A percentile compares a stretch with the other conserved stretches of the same genome.
These are phyloP conservation scores for Trematomus loennbergii DNA, from an alignment of 2,113 vertebrate species.

Conservation along the genomic window DNA sequence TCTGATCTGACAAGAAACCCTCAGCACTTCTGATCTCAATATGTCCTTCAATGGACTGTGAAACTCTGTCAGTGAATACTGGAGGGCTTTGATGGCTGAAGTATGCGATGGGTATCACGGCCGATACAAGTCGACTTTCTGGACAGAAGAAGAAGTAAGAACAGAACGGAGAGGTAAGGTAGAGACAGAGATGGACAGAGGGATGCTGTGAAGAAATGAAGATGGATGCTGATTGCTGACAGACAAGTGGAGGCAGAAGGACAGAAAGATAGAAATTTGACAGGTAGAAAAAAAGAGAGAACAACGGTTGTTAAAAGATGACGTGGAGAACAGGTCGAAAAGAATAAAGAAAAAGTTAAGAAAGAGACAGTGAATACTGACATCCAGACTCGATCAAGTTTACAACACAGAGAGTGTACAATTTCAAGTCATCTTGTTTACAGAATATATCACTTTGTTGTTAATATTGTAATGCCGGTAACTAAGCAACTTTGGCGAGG, in stretches of 20 bases:
- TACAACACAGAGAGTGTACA: not conserved
- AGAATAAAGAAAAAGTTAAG: not conserved
- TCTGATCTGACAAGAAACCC: constrained; percentile 32
- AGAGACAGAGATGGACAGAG: constrained; percentile 48
- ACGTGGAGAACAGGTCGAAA: constrained; percentile 11
- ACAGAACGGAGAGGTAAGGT: constrained; percentile 23
- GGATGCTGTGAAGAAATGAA: constrained; percentile 49
- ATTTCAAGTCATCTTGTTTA: not conserved
- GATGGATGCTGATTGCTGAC: constrained; percentile 45
- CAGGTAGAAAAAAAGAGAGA: not conserved
- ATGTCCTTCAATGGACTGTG: constrained; percentile 13
- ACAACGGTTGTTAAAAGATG: not conserved
- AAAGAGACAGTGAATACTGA: constrained; percentile 15
- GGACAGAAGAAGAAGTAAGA: constrained; percentile 37
- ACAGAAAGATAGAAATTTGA: constrained; percentile 26
- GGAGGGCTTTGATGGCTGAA: constrained; percentile 57
- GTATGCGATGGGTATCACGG: constrained; percentile 55
- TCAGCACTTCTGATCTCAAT: constrained; percentile 36
- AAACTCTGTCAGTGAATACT: constrained; percentile 29
- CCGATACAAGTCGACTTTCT: constrained; percentile 44
- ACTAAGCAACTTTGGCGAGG: not conserved
- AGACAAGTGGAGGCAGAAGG: constrained; percentile 39
- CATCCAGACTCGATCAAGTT: constrained; percentile 43
- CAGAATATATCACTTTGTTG: not conserved
- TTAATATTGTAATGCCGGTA: not conserved